Base-by-base conservation (phyloP, 2,113 vertebrate genomes). In the Daphoenositta chrysoptera region DNA sequence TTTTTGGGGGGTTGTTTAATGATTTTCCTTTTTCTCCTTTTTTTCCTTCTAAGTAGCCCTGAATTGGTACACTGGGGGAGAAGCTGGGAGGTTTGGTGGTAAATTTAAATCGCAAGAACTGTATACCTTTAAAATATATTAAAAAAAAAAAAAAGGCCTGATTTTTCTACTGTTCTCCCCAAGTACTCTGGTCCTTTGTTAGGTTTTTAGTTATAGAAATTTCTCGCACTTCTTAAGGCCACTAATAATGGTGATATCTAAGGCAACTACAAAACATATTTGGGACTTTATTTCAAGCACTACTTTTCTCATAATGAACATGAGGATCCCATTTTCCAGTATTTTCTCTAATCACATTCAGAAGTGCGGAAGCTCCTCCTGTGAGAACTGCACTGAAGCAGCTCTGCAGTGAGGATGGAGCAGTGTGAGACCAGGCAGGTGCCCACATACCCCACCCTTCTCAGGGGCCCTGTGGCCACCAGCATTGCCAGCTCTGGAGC, bases 1-100 rank as follows among this genome's bases (percentile, higher is more conserved):
- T 98, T 98, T 98, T 96, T 92, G 87, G 97, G 95, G 94, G 92
- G 80, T 75, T 95, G 83, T 96, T 97, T 97, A 98, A 97, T 97
- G 97, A 97, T 95, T 96, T 96, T 96, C 94, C 94, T 90, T 90
- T 94, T 97, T 95, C 94, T 92, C 61, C 90, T 93, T 91, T 96
- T 90, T 96, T 96, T 82, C 84, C 83, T 96, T 87, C 90, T 97
- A 83, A 96, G 91, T 96, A 94, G 89, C 92, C 96, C 97, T 93
- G 94, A 97, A 91, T 92, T 95, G 91, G 93, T 96, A 73, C 93
- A 95, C 94, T 84, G 92, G 92, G 96, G 96, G 94, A 96, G 89
- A 94, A 75, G 86, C 92, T 90, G 91, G 90, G 97, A 95, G 96
- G 96, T 94, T 93, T 97, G 97, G 96, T 97, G 96, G 95, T 93